These are phyloP conservation scores for Pterois miles DNA, from an alignment of 2,797 vertebrate genomes.

Conservation along the genomic window DNA sequence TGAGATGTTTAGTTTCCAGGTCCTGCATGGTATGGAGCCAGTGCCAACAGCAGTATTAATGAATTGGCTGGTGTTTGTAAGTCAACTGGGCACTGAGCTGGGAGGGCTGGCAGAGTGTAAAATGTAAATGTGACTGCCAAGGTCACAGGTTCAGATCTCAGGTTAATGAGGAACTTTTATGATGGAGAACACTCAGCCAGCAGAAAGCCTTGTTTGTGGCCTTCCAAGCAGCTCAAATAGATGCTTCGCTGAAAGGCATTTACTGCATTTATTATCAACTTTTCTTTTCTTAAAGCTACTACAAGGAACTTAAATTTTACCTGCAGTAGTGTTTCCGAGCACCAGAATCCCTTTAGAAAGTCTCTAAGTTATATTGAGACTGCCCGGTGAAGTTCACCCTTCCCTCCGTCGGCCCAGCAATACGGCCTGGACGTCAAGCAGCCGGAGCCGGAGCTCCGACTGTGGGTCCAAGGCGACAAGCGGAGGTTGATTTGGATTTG, in stretches of 20 bases:
- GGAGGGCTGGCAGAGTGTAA: slow-evolving; percentile 56
- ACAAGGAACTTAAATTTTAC: too few relatives aligned
- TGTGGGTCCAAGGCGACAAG: too few relatives aligned
- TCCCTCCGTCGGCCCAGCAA: not conserved
- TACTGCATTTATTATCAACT: not conserved
- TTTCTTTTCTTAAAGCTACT: not conserved
- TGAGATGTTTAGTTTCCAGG: slow-evolving; percentile 65
- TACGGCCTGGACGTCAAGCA: not conserved
- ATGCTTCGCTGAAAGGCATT: not conserved
- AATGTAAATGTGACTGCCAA: slow-evolving; percentile 61
- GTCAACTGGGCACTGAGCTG: slow-evolving; percentile 45
- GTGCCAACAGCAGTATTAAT: slow-evolving; percentile 58
- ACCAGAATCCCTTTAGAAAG: not conserved
- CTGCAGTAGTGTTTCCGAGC: not conserved
- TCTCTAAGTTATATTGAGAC: too few relatives aligned
- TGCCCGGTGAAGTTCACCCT: too few relatives aligned
- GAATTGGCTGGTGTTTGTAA: slow-evolving; percentile 58
- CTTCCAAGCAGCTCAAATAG: not conserved
- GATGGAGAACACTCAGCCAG: slow-evolving; percentile 36
- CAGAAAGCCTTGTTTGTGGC: not conserved
- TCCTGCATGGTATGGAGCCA: slow-evolving; percentile 27
- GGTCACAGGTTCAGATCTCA: slow-evolving; percentile 65
- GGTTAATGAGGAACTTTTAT: slow-evolving; percentile 61
- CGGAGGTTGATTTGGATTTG: too few relatives aligned
- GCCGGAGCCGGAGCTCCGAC: too few relatives aligned